Base-by-base conservation (phyloP, 2,113 vertebrate species). In the Heterotilapia buettikoferi region DNA sequence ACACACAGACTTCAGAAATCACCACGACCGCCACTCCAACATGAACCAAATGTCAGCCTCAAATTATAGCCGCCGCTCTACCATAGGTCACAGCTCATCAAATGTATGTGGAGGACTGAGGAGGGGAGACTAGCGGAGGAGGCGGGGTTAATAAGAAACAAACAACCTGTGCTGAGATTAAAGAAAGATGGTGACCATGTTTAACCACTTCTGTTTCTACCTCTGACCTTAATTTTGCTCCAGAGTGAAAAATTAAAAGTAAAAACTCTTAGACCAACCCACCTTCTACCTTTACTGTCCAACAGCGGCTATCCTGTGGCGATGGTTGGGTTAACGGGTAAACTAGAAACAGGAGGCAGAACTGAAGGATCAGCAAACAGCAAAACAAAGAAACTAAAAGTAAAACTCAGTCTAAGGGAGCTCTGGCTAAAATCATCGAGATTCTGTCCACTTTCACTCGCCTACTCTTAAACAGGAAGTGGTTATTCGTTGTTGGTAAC, bases 1-100 rank as follows among this genome's bases (percentile, higher is more conserved):
- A 6, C 87, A 50, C 47, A 14, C 82, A 57, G 83, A 18, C 26
- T 26, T 63, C 79, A 81, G 83, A 94, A 95, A 95, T 95, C 93
- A 89, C 90, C 90, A 88, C 89, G 80, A 90, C 93, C 26, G 76
- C 85, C 93, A 91, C 95, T 94, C 87, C 78, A 94, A 54, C 95
- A 95, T 95, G 94, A 94, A 92, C 90, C 87, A 92, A 94, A 93
- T 90, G 92, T 95, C 94, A 94, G 89, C 24, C 18, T 24, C 38
- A 24, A 21, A 92, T 91, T 89, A 90, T 50, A 83, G 33, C 52
- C 2, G 40, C 43, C 2, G 9, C 71, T 29, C 71, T 11, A 11
- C 40, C 71, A 76, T 19, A 18, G 43, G 24, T 47, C 71, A 71
- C 66, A 9, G 66, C 66, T 71, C 2, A 14, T 71, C 36, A 26